Percentiles rank a stretch among this genome's conserved stretches.
Conservation (phyloP, 2,797 vertebrate species). For the Eupleurogrammus muticus region DNA sequence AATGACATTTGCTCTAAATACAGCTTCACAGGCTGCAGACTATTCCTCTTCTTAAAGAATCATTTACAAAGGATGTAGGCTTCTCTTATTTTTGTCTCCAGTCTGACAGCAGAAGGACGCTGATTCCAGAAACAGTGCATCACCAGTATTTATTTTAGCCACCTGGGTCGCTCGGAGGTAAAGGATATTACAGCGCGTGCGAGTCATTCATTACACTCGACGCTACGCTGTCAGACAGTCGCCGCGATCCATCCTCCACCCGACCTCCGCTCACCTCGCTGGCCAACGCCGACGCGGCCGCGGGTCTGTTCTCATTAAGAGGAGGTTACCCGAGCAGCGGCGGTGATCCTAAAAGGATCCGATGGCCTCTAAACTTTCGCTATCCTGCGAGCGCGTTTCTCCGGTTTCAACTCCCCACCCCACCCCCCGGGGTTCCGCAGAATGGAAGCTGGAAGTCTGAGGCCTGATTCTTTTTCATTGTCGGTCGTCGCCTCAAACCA, state of each 20-base stretch:
- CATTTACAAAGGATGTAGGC: background rate
- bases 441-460: slow-evolving; percentile 19
- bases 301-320: slow-evolving; percentile 35
- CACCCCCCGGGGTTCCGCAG: slow-evolving; percentile 19
- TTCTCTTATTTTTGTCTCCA: background rate
- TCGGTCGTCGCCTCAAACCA: slow-evolving; percentile 42
- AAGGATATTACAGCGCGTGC: slow-evolving; percentile 31
- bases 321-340: slow-evolving; percentile 30
- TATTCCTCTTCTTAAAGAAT: too few species aligned
- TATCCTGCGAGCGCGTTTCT: slow-evolving; percentile 30
- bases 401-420: slow-evolving; percentile 60
- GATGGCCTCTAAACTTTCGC: slow-evolving; percentile 44
- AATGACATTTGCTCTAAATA: background rate
- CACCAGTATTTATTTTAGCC: background rate
- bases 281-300: slow-evolving; percentile 3
- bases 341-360: slow-evolving; percentile 38
- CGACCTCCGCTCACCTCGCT: slow-evolving; percentile 18
- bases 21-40: too few species aligned
- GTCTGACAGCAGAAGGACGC: background rate
- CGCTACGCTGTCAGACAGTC: background rate
- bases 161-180: slow-evolving; percentile 25
- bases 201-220: slow-evolving; percentile 11
- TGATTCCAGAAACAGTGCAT: too few species aligned
- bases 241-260: slow-evolving; percentile 3
- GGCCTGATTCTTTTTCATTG: slow-evolving; percentile 45